These are phyloP conservation scores for Amphibalanus amphitrite DNA, from an alignment of 1,140 invertebrate genomes.

Conservation along the genomic window DNA sequence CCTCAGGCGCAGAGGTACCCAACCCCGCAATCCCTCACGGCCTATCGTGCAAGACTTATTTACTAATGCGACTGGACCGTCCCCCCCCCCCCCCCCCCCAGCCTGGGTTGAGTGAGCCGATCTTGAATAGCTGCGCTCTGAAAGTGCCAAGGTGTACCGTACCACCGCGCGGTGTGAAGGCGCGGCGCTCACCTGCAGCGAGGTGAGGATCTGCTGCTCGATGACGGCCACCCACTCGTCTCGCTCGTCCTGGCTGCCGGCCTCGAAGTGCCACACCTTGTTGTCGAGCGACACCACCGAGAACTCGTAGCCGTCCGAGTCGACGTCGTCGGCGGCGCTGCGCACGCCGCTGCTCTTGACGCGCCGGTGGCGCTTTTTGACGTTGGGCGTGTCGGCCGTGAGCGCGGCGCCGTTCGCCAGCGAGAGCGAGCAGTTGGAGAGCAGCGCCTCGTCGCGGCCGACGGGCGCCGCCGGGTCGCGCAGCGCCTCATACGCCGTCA, in stretches of 20 bases:
- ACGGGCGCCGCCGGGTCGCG: constrained; percentile 42
- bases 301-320: constrained; percentile 79
- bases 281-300: constrained; percentile 89
- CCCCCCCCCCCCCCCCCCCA: neutral
- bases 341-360: constrained; percentile 62
- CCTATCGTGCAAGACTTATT: neutral
- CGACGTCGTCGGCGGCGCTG: constrained; percentile 32
- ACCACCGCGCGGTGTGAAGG: neutral
- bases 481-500: constrained; percentile 47
- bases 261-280: constrained; percentile 96
- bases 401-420: constrained; percentile 21
- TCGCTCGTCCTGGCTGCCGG: constrained; percentile 67
- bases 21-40: neutral
- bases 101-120: neutral
- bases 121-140: neutral
- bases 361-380: constrained; percentile 57
- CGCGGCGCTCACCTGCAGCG: constrained; percentile 24
- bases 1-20: neutral
- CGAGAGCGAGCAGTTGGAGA: constrained; percentile 22
- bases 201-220: constrained; percentile 81
- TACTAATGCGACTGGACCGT: no score
- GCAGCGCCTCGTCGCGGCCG: constrained; percentile 26
- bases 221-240: constrained; percentile 94
- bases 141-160: neutral
- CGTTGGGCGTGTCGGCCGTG: constrained; percentile 53